Evolutionary conservation across 2,113 vertebrate species (phyloP).

Genomic region (Dunckerocampus dactyliophorus): DNA sequence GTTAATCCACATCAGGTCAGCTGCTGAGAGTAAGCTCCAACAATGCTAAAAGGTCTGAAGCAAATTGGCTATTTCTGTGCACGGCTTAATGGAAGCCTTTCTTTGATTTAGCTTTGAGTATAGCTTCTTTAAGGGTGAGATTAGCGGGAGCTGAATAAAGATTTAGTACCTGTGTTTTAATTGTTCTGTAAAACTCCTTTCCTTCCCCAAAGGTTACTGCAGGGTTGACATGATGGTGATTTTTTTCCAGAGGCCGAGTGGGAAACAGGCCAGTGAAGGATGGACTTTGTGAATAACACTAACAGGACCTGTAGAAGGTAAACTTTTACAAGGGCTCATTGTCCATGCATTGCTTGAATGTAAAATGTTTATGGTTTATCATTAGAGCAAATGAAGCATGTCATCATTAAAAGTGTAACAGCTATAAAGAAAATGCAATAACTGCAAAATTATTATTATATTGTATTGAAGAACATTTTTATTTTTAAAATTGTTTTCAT

Average conservation of each 20-base stretch:
- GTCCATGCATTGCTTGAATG: background rate
- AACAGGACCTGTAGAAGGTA: background rate
- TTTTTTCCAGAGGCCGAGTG: constrained; percentile 24
- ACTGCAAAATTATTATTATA: no score
- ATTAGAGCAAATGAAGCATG: background rate
- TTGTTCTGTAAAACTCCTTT: constrained; percentile 32
- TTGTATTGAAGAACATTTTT: no score
- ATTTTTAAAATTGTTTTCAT: no score
- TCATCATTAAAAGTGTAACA: background rate
- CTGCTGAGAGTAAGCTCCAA: constrained; percentile 18
- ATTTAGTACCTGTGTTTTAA: constrained; percentile 28
- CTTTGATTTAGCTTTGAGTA: constrained; percentile 29
- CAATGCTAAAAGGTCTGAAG: constrained; percentile 21
- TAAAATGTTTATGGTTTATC: background rate
- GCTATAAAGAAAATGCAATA: background rate
- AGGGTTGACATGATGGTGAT: constrained; percentile 25
- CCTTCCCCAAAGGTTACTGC: constrained; percentile 24
- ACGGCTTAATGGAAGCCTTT: constrained; percentile 17
- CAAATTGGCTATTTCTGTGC: constrained; percentile 25
- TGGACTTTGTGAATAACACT: background rate
- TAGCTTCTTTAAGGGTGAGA: constrained; percentile 38
- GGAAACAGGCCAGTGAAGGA: constrained; percentile 4
- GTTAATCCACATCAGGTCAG: constrained; percentile 19
- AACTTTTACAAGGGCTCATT: background rate
- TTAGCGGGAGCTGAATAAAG: constrained; percentile 33